Base-by-base conservation (phyloP, 2,888 invertebrate genomes). In the Caenorhabditis imperialis region DNA sequence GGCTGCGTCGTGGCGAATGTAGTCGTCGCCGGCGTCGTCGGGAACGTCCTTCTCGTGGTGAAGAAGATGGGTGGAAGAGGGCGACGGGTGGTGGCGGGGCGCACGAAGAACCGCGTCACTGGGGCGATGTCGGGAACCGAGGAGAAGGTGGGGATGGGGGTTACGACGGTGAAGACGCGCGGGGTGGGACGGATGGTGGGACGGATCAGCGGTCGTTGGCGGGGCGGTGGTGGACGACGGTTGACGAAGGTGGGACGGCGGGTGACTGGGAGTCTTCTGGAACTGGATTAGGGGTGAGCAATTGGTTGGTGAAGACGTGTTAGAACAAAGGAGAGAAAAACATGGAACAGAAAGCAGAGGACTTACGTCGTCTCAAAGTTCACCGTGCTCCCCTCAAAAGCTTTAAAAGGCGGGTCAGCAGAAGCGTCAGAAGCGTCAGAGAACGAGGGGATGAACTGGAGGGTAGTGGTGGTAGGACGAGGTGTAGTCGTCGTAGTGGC, bases 111-210 rank as follows among this genome's bases (percentile, higher is more conserved):
- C 37, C 71, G 55, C 10, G 71, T 62, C 20, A 71, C 58, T 44
- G 57, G 63, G 30, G 63, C 58, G 30, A 51, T 55, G 55, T 53
- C 65, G 37, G 53, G 76, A 35, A 67, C 57, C 47, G 48, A 50
- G 22, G 57, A 30, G 22, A 67, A 67, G 20, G 67, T 67, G 45
- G 70, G 75, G 48, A 54, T 37, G 8, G 57, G 74, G 57, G 75
- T 61, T 37, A 58, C 61, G 33, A 72, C 48, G 37, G 63, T 62
- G 62, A 72, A 55, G 23, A 73, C 45, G 8, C 65, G 61, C 10
- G 70, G 70, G 35, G 63, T 60, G 25, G 70, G 75, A 50, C 75
- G 63, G 22, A 70, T 71, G 7, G 75, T 75, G n/a, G 62, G 22
- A 5, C 67, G 61, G n/a, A 74, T 27, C 23, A 37, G 40, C 10